Evolutionary conservation across 2,797 vertebrate species (phyloP).

Genomic region (Petrocephalus sullivani): DNA sequence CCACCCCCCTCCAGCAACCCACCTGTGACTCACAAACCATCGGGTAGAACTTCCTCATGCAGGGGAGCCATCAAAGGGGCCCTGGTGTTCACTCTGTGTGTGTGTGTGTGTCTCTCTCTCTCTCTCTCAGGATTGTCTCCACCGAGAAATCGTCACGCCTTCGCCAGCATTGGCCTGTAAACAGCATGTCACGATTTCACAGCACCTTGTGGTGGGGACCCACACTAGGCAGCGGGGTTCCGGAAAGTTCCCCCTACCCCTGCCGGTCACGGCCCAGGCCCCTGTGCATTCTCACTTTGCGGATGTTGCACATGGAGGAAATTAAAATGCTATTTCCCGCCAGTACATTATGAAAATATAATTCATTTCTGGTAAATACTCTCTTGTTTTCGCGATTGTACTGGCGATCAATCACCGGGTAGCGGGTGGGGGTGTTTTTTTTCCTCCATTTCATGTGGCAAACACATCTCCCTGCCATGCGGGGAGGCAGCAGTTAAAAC

Average conservation of each 20-base stretch:
- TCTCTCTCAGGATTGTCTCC: conserved; percentile 9
- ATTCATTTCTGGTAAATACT: conserved; percentile 17
- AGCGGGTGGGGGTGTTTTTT: background rate
- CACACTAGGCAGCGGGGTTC: background rate
- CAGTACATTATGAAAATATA: conserved; percentile 10
- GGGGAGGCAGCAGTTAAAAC: conserved; percentile 20
- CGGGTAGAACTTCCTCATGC: background rate
- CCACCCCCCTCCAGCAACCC: background rate
- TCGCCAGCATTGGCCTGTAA: conserved; percentile 17
- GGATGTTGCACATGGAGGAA: background rate
- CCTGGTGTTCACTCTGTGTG: conserved; percentile 24
- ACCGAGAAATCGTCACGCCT: conserved; percentile 22
- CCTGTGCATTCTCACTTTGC: conserved; percentile 23
- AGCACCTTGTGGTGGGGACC: background rate
- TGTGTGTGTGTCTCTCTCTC: background rate
- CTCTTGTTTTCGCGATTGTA: background rate
- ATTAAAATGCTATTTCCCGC: conserved; percentile 15
- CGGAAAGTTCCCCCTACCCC: background rate
- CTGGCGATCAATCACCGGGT: background rate
- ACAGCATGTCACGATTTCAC: conserved; percentile 14
- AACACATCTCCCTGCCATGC: conserved; percentile 16
- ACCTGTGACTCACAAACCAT: conserved; percentile 5
- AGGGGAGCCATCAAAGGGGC: conserved; percentile 24
- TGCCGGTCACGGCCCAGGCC: background rate
- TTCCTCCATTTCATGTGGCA: background rate